phyloP scores from a whole-genome alignment of 2,113 vertebrate species.

The Bubo bubo region DNA sequence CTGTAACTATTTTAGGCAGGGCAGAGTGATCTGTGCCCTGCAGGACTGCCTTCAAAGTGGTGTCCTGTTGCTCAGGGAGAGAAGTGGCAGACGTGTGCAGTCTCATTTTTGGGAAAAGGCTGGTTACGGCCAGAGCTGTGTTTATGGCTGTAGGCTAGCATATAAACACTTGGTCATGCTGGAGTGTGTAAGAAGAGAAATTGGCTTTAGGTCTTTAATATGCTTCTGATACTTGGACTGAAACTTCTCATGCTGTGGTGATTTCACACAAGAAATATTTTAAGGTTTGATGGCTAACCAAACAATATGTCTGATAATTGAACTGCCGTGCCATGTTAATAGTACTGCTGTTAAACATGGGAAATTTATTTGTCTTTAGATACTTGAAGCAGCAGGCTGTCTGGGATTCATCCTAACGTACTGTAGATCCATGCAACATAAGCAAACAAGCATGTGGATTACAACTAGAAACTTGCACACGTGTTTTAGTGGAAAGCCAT shows the following conservation, averaged over 20 bases:
- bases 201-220: neutral
- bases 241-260: neutral
- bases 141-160: neutral
- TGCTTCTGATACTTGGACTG: neutral
- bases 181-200: neutral
- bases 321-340: neutral
- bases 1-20: neutral
- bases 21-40: neutral
- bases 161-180: neutral
- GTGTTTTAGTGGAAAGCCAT: neutral
- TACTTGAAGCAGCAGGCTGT: neutral
- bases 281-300: neutral
- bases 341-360: neutral
- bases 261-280: neutral
- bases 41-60: neutral
- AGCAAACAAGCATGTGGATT: neutral
- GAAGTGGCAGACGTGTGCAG: neutral
- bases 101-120: neutral
- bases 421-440: neutral
- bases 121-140: neutral
- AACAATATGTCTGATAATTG: neutral
- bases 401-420: neutral
- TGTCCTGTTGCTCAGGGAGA: neutral
- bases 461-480: neutral
- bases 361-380: neutral